Evolutionary conservation across 2,113 vertebrate species (phyloP), one percentile per base, ranked within the genome.

Genomic region (Hipposideros armiger): DNA sequence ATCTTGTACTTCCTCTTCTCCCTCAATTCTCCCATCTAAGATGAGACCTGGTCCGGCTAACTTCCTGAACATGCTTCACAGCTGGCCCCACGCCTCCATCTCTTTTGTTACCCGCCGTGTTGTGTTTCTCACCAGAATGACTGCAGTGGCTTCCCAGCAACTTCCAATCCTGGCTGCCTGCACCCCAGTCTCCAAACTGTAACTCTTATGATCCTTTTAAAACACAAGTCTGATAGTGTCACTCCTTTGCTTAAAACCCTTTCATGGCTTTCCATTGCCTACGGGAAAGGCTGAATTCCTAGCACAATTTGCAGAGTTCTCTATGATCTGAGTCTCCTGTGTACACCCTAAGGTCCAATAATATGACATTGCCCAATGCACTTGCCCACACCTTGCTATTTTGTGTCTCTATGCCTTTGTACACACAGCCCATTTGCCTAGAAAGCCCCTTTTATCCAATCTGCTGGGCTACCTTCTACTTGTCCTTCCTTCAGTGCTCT

Each of bases 261-360:
- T 80, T 50, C 50, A 26, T 92, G 70, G 42, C 66, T 92, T 96
- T 52, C 85, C 26, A 7, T 52, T n/a, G 66, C 70, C 64, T 54
- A 2, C 40, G 45, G 72, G 24, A 82, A 78, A 77, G 62, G 28
- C 58, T 78, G 85, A 87, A 19, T 74, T 56, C 32, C 47, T 28
- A 70, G 19, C 15, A 19, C 11, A 9, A 2, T 58, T 64, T 73
- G 62, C 47, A 50, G 26, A 54, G 42, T 56, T 54, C 28, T 67
- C 24, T 64, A 0, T 60, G 70, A 78, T 54, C 83, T 54, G 52
- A 60, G 19, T 64, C 20, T 66, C 72, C 45, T 14, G 0, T 42
- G 24, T 56, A 42, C 22, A 13, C 22, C 17, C 24, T 47, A 4
- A 45, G 64, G 45, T 30, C 24, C 52, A 86, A 0, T 47, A 42